Percentiles rank a stretch among this genome's conserved stretches.
phyloP scores from a whole-genome alignment of 2,888 invertebrate species.

The Xestia rhomboidea region DNA sequence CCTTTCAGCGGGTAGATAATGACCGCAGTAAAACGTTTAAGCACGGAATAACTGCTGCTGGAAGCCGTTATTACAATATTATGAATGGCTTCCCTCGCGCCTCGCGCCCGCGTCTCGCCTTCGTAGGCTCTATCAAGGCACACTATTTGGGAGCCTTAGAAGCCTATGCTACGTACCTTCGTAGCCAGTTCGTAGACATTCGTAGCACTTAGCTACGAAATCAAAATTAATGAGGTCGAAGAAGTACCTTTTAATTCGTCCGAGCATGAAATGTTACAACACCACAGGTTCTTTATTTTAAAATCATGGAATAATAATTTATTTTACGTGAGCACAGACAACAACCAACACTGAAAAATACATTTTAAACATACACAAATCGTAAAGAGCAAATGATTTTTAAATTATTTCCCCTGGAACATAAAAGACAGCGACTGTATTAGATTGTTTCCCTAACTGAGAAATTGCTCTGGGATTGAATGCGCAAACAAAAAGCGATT shows the following conservation, averaged over 20 bases:
- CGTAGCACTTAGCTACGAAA: slow-evolving; percentile 33
- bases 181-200: slow-evolving; percentile 19
- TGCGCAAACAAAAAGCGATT: slow-evolving; percentile 86
- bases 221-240: slow-evolving; percentile 16
- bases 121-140: slow-evolving; percentile 62
- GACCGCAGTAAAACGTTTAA: slow-evolving; percentile 91
- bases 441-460: slow-evolving; percentile 81
- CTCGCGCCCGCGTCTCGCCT: slow-evolving; percentile 67
- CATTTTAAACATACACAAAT: slow-evolving; percentile 35
- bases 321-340: neutral
- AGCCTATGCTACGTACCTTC: neutral
- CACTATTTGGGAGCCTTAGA: slow-evolving; percentile 40
- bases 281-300: neutral
- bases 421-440: slow-evolving; percentile 74
- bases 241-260: slow-evolving; percentile 19
- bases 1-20: slow-evolving; percentile 91
- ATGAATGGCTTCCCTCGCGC: slow-evolving; percentile 88
- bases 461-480: slow-evolving; percentile 83
- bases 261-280: neutral
- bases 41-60: slow-evolving; percentile 90
- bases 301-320: neutral
- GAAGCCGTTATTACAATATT: slow-evolving; percentile 90
- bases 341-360: slow-evolving; percentile 8
- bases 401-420: slow-evolving; percentile 72
- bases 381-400: slow-evolving; percentile 60